phyloP scores from a whole-genome alignment of 2,797 vertebrate genomes.

The Muscicapa striata region DNA sequence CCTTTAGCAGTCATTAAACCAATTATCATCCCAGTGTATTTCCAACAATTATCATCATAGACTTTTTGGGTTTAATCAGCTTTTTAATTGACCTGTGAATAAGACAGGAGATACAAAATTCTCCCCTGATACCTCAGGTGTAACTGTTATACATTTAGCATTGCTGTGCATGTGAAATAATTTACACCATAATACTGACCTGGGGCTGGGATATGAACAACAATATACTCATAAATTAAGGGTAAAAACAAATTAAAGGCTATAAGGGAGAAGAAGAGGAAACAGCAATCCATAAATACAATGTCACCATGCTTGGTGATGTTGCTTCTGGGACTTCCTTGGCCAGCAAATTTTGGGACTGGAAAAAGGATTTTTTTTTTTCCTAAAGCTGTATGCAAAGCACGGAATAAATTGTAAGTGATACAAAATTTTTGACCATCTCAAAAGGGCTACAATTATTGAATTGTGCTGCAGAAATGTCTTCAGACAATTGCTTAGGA shows the following conservation, averaged over 20 bases:
- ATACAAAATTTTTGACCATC: background rate
- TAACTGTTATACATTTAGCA: constrained; percentile 11
- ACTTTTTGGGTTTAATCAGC: constrained; percentile 64
- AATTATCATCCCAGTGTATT: constrained; percentile 69
- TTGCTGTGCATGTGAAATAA: background rate
- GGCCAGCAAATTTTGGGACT: background rate
- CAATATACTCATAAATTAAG: background rate
- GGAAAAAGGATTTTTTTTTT: background rate
- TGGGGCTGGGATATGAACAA: background rate
- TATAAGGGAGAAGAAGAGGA: background rate
- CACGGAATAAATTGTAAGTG: background rate
- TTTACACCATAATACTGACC: background rate
- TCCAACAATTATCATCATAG: constrained; percentile 67
- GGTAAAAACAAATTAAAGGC: background rate
- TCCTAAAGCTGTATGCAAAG: background rate
- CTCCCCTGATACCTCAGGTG: constrained; percentile 53
- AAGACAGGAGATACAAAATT: constrained; percentile 49
- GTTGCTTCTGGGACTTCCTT: background rate
- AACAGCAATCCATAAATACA: background rate
- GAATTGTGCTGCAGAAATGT: background rate
- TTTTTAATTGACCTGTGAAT: constrained; percentile 68
- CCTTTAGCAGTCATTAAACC: constrained; percentile 69
- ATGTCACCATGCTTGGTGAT: background rate
- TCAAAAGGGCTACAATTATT: background rate
- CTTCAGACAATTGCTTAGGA: constrained; percentile 2